A percentile compares a stretch with the other conserved stretches of the same genome.
Evolutionary conservation across 2,797 vertebrate genomes (phyloP).

Genomic region (Champsocephalus gunnari): DNA sequence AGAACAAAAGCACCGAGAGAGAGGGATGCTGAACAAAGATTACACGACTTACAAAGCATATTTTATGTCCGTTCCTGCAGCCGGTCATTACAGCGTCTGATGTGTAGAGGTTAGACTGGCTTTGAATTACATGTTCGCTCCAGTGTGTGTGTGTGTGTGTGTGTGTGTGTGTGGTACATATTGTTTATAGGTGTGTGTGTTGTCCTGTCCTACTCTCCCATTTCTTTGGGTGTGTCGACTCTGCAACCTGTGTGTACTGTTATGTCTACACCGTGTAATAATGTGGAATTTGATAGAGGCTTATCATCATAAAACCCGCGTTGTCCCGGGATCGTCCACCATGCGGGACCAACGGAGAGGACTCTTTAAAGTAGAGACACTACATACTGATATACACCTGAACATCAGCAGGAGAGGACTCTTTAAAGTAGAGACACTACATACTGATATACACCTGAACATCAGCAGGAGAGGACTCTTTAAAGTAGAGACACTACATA

Average conservation of each 20-base stretch:
- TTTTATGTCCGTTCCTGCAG: background rate
- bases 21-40: background rate
- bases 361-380: too few relatives aligned
- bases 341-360: slow-evolving; percentile 23
- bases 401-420: too few relatives aligned
- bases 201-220: slow-evolving; percentile 57
- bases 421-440: too few relatives aligned
- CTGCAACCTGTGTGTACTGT: slow-evolving; percentile 62
- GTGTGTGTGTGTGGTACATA: slow-evolving; percentile 41
- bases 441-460: too few relatives aligned
- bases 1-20: background rate
- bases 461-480: too few relatives aligned
- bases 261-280: slow-evolving; percentile 72
- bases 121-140: slow-evolving; percentile 67
- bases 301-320: slow-evolving; percentile 60
- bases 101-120: slow-evolving; percentile 67
- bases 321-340: slow-evolving; percentile 26
- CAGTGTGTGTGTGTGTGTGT: slow-evolving; percentile 58
- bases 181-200: slow-evolving; percentile 77
- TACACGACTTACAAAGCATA: background rate
- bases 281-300: slow-evolving; percentile 71
- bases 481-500: too few relatives aligned
- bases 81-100: slow-evolving; percentile 45
- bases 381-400: too few relatives aligned
- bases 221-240: slow-evolving; percentile 65